These are phyloP conservation scores for Yponomeuta plumbellus DNA, from an alignment of 2,888 invertebrate genomes.

Conservation along the genomic window DNA sequence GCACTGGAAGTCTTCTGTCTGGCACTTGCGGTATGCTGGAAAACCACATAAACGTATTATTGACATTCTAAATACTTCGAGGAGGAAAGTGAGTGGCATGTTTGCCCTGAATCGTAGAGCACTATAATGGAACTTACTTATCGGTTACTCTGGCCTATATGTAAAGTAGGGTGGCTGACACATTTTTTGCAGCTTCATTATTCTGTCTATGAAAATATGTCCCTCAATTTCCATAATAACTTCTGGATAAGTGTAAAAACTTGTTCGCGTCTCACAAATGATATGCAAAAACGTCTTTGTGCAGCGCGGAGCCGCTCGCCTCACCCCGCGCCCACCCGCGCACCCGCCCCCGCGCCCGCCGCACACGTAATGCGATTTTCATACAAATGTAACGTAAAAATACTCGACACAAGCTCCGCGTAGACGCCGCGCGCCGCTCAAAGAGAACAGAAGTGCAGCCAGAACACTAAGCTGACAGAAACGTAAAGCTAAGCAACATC, in stretches of 20 bases:
- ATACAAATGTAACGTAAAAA: constrained; percentile 2
- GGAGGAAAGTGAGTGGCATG: too few species aligned
- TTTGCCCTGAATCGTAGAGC: too few species aligned
- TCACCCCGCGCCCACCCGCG: not conserved
- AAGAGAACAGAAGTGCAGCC: not conserved
- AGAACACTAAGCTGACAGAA: constrained; percentile 6
- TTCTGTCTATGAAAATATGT: not conserved
- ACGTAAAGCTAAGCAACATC: not conserved
- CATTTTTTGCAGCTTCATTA: not conserved
- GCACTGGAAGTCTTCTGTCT: constrained; percentile 91
- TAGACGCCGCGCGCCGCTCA: not conserved
- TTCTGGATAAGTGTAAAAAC: not conserved
- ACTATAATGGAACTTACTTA: too few species aligned
- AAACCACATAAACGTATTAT: constrained; percentile 26
- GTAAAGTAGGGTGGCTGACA: not conserved
- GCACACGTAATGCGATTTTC: constrained; percentile 2
- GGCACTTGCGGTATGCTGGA: constrained; percentile 92
- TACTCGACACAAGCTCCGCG: constrained; percentile 1
- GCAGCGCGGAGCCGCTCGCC: not conserved
- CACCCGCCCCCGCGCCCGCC: not conserved
- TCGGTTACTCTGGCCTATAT: not conserved
- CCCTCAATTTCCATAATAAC: constrained; percentile 1
- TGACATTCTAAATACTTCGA: not conserved
- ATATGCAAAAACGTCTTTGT: constrained; percentile 3
- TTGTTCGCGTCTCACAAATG: constrained; percentile 1